Conservation (phyloP, 2,797 vertebrate genomes). For the Micromesistius poutassou region DNA sequence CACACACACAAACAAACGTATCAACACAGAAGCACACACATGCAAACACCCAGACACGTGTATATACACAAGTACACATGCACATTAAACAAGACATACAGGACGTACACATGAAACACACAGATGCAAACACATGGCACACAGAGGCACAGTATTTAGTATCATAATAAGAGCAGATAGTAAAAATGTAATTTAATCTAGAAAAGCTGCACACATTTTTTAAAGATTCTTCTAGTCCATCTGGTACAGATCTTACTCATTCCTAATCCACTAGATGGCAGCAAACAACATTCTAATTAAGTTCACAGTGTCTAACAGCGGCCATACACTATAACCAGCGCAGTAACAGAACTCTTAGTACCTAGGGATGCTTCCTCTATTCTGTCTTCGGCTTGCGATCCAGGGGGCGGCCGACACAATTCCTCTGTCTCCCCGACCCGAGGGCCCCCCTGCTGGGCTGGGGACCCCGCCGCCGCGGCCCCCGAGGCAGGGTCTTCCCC, state of each 20-base stretch:
- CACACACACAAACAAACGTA: too few species aligned
- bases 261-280: background rate
- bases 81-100: too few species aligned
- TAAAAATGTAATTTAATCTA: background rate
- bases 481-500: constrained; percentile 40
- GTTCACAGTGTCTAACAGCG: background rate
- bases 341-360: background rate
- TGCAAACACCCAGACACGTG: too few species aligned
- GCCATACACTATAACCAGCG: background rate
- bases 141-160: background rate
- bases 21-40: constrained; percentile 10
- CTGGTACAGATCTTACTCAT: background rate
- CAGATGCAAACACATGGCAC: background rate
- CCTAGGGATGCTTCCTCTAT: constrained; percentile 25
- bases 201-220: background rate
- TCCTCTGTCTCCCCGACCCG: background rate
- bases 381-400: background rate
- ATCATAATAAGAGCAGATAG: background rate
- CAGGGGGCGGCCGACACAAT: background rate
- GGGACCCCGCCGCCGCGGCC: constrained; percentile 1
- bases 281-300: background rate
- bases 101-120: background rate
- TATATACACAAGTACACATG: constrained; percentile 1
- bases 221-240: background rate
- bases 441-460: background rate